phyloP scores from a whole-genome alignment of 2,797 vertebrate genomes.

The Pterois miles region DNA sequence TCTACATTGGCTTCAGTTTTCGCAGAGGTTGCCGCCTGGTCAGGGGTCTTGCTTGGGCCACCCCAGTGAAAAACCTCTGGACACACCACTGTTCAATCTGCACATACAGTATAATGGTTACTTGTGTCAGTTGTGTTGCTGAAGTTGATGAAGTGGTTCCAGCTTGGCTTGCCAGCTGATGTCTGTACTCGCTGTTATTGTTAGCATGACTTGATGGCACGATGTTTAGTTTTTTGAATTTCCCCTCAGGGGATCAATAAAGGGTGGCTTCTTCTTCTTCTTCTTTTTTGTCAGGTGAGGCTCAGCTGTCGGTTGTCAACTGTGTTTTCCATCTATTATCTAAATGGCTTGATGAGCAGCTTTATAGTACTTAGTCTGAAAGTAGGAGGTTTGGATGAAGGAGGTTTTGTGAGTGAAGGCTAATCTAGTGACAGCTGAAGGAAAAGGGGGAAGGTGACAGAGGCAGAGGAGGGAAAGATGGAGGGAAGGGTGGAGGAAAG shows the following conservation, averaged over 20 bases:
- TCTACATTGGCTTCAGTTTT: no score
- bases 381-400: neutral
- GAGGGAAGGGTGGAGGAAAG: conserved; percentile 8
- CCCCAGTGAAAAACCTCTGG: neutral
- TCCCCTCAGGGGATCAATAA: no score
- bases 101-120: neutral
- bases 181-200: neutral
- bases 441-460: neutral
- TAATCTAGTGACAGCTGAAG: conserved; percentile 48
- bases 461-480: neutral
- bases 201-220: neutral
- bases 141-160: neutral
- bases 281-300: neutral
- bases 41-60: neutral
- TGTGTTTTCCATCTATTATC: neutral
- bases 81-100: neutral
- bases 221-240: neutral
- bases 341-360: neutral
- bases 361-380: neutral
- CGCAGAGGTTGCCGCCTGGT: neutral
- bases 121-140: neutral
- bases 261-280: no score
- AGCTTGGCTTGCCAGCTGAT: neutral
- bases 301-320: neutral
- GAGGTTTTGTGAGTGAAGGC: neutral